A percentile compares a stretch with the other conserved stretches of the same genome.
These are phyloP conservation scores for Morone saxatilis DNA, from an alignment of 2,113 vertebrate genomes.

Conservation along the genomic window DNA sequence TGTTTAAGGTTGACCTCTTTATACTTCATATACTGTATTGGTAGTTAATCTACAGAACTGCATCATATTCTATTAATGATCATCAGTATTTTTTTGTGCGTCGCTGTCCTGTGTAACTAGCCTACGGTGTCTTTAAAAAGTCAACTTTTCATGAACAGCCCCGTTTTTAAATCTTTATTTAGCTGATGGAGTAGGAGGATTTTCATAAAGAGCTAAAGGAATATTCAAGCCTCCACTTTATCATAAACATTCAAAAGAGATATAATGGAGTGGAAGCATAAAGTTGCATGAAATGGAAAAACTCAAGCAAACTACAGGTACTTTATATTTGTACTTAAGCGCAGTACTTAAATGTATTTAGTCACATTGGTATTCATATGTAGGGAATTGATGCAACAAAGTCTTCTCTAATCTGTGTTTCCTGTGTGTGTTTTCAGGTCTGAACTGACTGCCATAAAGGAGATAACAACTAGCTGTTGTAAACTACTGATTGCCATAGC, in stretches of 20 bases:
- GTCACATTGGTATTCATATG: not conserved
- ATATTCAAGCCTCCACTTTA: not conserved
- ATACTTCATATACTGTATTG: not conserved
- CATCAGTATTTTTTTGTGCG: not conserved
- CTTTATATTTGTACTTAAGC: no score
- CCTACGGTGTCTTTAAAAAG: not conserved
- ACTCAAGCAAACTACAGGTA: no score
- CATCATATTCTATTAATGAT: not conserved
- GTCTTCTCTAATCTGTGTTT: not conserved
- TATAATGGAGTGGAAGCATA: no score
- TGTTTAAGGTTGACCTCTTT: no score
- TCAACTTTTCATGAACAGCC: not conserved
- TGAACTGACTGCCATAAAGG: not conserved
- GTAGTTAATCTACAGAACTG: not conserved
- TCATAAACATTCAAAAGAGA: not conserved
- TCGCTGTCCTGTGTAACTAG: not conserved
- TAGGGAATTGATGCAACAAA: not conserved
- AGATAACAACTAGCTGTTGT: not conserved
- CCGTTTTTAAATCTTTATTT: no score
- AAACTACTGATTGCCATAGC: not conserved
- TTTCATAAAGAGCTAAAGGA: not conserved
- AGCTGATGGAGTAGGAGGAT: no score
- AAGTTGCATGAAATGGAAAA: no score
- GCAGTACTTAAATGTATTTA: no score
- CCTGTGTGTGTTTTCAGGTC: not conserved